These are phyloP conservation scores for Ciconia stormi DNA, from an alignment of 2,113 vertebrate genomes.

Conservation along the genomic window DNA sequence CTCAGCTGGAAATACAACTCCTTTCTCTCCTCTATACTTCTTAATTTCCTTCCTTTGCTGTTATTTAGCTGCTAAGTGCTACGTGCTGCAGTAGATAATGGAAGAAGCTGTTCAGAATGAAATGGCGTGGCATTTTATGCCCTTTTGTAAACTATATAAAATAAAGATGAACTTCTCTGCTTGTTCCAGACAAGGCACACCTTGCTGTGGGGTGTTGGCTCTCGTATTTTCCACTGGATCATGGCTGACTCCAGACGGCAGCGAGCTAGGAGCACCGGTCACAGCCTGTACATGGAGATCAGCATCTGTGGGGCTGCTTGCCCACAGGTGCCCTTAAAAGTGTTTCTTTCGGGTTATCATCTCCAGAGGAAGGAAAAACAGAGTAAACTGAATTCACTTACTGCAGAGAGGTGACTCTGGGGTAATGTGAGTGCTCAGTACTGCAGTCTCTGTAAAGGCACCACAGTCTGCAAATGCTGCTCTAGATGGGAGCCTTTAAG, in stretches of 20 bases:
- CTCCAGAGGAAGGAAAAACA: not conserved
- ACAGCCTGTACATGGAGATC: fast-evolving
- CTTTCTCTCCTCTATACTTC: not conserved
- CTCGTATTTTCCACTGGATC: not conserved
- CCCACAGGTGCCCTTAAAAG: not conserved
- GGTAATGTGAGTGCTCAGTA: not conserved
- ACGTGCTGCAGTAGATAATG: not conserved
- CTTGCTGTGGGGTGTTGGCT: not conserved
- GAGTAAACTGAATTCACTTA: not conserved
- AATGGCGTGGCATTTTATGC: slow-evolving; percentile 28
- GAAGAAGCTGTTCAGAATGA: slow-evolving; percentile 13
- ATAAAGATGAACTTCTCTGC: slow-evolving; percentile 15
- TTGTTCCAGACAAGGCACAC: not conserved
- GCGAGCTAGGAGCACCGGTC: not conserved
- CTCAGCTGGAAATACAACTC: not conserved
- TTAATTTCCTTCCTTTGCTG: slow-evolving; percentile 44
- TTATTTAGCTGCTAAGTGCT: slow-evolving; percentile 28
- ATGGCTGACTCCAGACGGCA: not conserved
- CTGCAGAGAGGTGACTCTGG: not conserved
- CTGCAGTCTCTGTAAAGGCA: not conserved
- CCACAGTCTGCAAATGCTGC: not conserved
- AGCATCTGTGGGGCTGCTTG: not conserved
- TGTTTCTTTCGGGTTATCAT: not conserved
- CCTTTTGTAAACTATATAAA: slow-evolving; percentile 38
- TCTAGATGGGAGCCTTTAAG: not conserved